Evolutionary conservation across 1,140 invertebrate genomes (phyloP).

Genomic region (Ridgeia piscesae): DNA sequence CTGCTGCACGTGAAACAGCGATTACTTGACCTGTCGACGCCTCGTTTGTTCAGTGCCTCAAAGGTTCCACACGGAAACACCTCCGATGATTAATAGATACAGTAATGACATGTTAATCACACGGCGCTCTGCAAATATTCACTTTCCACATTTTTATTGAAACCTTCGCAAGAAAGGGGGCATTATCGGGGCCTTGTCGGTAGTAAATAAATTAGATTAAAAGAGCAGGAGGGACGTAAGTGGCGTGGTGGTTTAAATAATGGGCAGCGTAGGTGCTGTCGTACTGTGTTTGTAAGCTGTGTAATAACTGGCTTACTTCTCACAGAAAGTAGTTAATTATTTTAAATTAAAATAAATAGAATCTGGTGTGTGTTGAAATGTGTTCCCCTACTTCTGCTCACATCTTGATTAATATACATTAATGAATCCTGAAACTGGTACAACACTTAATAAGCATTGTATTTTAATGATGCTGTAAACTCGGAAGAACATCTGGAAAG

Average conservation of each 20-base stretch:
- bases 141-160: conserved; percentile 6
- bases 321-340: not conserved
- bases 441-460: too few species aligned
- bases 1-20: not conserved
- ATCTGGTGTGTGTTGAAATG: too few species aligned
- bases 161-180: not conserved
- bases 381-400: too few species aligned
- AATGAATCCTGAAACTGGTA: too few species aligned
- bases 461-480: too few species aligned
- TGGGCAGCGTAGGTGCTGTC: not conserved
- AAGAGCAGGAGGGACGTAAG: not conserved
- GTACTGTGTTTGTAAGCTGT: not conserved
- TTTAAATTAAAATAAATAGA: not conserved
- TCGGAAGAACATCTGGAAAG: too few species aligned
- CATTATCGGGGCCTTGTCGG: not conserved
- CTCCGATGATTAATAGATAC: conserved; percentile 1
- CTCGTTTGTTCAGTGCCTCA: not conserved
- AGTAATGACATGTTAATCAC: conserved; percentile 6
- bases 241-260: not conserved
- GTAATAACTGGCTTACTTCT: not conserved
- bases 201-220: not conserved
- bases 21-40: not conserved
- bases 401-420: too few species aligned
- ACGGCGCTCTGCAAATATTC: not conserved
- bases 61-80: not conserved